phyloP scores from a whole-genome alignment of 1,140 invertebrate genomes.

The Drosophila trapezifrons region DNA sequence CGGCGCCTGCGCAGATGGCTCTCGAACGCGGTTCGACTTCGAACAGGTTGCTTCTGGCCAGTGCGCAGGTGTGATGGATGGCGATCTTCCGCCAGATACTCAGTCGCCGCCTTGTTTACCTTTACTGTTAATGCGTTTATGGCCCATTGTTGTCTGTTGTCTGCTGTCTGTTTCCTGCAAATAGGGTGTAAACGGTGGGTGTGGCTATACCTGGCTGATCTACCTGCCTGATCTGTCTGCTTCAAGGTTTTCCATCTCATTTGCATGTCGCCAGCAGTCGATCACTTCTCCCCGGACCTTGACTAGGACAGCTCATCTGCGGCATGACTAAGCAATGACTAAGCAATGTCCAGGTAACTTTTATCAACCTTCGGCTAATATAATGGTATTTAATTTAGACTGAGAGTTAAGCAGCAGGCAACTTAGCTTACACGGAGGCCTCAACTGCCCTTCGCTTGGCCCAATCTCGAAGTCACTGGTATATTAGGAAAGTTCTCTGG shows the following conservation, averaged over 20 bases:
- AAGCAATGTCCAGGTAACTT: not conserved
- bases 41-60: conserved; percentile 23
- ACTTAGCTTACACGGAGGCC: not conserved
- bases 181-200: conserved; percentile 44
- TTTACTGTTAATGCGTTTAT: conserved; percentile 64
- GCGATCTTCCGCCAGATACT: conserved; percentile 17
- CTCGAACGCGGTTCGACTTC: conserved; percentile 8
- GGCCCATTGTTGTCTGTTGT: conserved; percentile 60
- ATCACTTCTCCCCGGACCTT: conserved; percentile 22
- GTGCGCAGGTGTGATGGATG: conserved; percentile 25
- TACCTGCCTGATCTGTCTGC: conserved; percentile 6
- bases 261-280: conserved; percentile 36
- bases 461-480: conserved; percentile 7
- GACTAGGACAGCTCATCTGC: conserved; percentile 26
- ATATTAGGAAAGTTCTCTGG: conserved; percentile 35
- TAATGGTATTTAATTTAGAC: not conserved
- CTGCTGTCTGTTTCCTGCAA: conserved; percentile 39
- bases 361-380: not conserved
- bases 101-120: conserved; percentile 23
- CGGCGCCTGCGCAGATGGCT: conserved; percentile 28
- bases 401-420: not conserved
- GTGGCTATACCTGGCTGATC: conserved; percentile 48
- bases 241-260: conserved; percentile 67
- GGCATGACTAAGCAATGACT: not conserved
- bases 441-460: not conserved